Percentiles rank a stretch among this genome's conserved stretches.
Evolutionary conservation across 1,140 invertebrate genomes (phyloP).

Genomic region (Drosophila chauvacae): DNA sequence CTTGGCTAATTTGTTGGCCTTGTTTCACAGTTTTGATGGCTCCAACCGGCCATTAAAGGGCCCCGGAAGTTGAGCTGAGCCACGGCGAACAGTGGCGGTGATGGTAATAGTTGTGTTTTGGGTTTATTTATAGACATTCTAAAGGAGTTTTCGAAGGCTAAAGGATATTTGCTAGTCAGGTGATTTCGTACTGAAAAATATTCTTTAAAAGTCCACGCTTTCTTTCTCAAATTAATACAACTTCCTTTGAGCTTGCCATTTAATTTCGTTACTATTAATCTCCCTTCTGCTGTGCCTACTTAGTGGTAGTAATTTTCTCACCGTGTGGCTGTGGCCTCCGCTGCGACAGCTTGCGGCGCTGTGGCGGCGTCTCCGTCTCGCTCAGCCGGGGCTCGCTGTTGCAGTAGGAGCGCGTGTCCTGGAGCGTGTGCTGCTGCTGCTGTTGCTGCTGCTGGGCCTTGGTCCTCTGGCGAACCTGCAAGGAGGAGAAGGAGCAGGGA

Average conservation of each 20-base stretch:
- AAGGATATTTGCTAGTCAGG: neutral
- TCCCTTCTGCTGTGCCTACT: neutral
- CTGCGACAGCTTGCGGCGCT: slow-evolving; percentile 85
- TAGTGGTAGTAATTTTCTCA: slow-evolving; percentile 53
- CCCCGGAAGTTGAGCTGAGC: neutral
- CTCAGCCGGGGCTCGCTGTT: slow-evolving; percentile 83
- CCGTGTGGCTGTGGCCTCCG: slow-evolving; percentile 85
- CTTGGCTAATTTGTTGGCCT: slow-evolving; percentile 72
- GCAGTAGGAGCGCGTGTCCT: slow-evolving; percentile 80
- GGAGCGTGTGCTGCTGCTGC: slow-evolving; percentile 75
- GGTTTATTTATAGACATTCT: too few species aligned
- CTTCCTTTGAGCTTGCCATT: neutral
- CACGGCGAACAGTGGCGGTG: neutral
- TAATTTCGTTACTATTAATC: neutral
- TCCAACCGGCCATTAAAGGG: slow-evolving; percentile 51
- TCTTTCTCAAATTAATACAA: neutral
- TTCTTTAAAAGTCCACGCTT: neutral
- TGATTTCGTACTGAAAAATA: neutral
- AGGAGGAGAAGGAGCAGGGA: neutral
- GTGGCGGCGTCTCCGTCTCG: slow-evolving; percentile 84
- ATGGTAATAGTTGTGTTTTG: neutral
- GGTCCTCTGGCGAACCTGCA: slow-evolving; percentile 78
- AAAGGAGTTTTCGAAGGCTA: neutral
- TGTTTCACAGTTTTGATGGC: slow-evolving; percentile 61
- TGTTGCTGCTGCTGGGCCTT: slow-evolving; percentile 78